Evolutionary conservation across 2,888 invertebrate species (phyloP).

Genomic region (Drosophila lacicola): DNA sequence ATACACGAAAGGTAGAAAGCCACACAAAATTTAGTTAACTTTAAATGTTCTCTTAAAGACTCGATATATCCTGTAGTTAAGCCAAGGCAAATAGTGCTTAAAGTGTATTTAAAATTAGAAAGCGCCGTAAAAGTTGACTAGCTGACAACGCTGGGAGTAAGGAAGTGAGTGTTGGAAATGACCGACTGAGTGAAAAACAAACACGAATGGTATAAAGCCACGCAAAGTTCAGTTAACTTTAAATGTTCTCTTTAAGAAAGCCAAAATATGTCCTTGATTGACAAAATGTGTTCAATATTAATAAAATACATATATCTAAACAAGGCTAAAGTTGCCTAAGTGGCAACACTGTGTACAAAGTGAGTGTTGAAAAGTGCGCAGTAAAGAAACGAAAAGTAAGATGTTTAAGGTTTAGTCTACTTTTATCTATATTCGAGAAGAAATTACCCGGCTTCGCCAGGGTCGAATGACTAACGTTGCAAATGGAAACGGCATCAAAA

Average conservation of each 20-base stretch:
- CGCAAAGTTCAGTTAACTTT: no score
- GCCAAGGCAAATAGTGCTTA: not conserved
- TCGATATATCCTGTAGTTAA: slow-evolving; percentile 3
- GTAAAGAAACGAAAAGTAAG: not conserved
- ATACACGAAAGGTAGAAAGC: not conserved
- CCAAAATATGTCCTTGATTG: no score
- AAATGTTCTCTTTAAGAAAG: no score
- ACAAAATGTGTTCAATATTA: no score
- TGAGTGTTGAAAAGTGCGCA: not conserved
- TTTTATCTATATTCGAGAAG: not conserved
- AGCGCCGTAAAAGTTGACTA: not conserved
- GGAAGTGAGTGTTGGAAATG: no score
- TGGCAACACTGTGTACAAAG: not conserved
- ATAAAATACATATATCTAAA: no score
- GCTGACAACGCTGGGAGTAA: no score
- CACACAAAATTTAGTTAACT: not conserved
- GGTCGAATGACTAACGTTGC: not conserved
- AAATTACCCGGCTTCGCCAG: no score
- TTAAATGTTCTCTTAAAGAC: not conserved
- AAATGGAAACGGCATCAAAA: not conserved
- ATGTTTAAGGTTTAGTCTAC: slow-evolving; percentile 1
- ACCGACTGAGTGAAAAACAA: no score
- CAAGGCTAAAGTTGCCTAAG: not conserved
- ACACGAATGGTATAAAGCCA: no score
- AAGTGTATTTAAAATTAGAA: not conserved